Evolutionary conservation across 2,888 invertebrate genomes (phyloP).

Genomic region (Flabesymbios commensalis): DNA sequence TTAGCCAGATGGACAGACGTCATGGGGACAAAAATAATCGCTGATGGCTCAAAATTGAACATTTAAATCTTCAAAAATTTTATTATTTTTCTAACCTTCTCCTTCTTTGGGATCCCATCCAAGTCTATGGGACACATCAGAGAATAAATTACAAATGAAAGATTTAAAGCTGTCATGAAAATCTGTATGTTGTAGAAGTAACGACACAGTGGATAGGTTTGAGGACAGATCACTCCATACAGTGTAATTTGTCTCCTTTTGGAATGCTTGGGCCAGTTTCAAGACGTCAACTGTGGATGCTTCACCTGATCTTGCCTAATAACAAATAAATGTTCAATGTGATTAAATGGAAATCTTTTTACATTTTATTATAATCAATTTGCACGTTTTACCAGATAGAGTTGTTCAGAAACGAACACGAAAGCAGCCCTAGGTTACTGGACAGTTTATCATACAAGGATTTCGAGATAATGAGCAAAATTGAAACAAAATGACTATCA

Average conservation of each 20-base stretch:
- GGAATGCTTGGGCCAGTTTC: conserved; percentile 81
- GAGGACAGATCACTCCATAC: conserved; percentile 76
- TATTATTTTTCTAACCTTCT: conserved; percentile 70
- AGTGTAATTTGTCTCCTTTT: conserved; percentile 86
- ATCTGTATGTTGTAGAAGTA: conserved; percentile 79
- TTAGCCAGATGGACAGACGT: no score
- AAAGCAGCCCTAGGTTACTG: no score
- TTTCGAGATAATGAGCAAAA: no score
- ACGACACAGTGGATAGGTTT: conserved; percentile 76
- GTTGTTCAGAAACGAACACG: no score
- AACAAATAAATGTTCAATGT: background rate
- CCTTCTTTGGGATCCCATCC: conserved; percentile 84
- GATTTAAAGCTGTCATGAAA: conserved; percentile 73
- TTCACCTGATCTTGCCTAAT: conserved; percentile 73
- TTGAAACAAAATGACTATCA: no score
- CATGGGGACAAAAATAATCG: no score
- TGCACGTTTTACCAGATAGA: no score
- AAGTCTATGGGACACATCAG: conserved; percentile 73
- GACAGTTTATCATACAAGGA: no score
- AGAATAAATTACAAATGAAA: conserved; percentile 76
- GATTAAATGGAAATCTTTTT: background rate
- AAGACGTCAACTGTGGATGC: conserved; percentile 79
- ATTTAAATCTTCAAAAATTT: no score
- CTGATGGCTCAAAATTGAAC: no score
- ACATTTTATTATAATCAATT: background rate